These are phyloP conservation scores for Syrista parreyssii DNA, from an alignment of 2,888 invertebrate genomes.

Conservation along the genomic window DNA sequence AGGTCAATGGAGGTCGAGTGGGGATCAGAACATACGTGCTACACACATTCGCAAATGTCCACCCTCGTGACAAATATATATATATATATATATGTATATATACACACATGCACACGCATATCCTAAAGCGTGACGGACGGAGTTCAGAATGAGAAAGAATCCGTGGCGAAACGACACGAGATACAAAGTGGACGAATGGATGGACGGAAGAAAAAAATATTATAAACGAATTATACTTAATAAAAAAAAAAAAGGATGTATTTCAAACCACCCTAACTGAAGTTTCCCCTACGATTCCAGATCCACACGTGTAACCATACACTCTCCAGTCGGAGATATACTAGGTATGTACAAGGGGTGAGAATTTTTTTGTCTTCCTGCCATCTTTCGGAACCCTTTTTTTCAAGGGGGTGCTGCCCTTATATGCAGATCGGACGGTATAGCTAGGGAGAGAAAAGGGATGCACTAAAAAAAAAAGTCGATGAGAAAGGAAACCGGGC, in stretches of 20 bases:
- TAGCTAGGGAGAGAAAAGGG: constrained; percentile 29
- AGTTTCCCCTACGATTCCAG: not conserved
- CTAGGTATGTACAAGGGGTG: not conserved
- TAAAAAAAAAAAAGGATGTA: not conserved
- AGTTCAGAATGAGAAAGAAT: not conserved
- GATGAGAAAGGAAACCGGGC: constrained; percentile 34
- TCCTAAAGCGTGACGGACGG: not conserved
- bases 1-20: not conserved
- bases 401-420: constrained; percentile 7
- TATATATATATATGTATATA: too few species aligned
- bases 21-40: not conserved
- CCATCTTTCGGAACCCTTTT: not conserved
- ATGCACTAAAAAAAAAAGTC: constrained; percentile 46
- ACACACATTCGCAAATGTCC: not conserved
- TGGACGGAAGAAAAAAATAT: not conserved
- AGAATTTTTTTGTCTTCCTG: constrained; percentile 4
- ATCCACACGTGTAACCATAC: not conserved
- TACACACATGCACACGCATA: too few species aligned
- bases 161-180: not conserved
- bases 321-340: not conserved
- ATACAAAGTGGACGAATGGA: not conserved
- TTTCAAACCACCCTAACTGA: not conserved
- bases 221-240: not conserved
- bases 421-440: not conserved
- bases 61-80: not conserved